These are phyloP conservation scores for Eilema sororculum DNA, from an alignment of 2,888 invertebrate genomes.

Conservation along the genomic window DNA sequence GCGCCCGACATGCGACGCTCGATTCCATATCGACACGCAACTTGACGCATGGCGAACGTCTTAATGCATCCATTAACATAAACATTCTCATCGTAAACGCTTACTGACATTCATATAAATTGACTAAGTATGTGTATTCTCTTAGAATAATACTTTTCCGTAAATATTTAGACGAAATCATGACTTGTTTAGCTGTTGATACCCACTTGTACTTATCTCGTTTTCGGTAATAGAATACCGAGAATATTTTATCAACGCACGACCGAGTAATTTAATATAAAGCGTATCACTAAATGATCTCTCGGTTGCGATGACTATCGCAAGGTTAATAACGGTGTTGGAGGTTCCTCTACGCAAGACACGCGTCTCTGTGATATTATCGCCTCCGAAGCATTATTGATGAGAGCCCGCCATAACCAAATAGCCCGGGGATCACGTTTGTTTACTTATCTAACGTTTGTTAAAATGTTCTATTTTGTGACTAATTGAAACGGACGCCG, in stretches of 20 bases:
- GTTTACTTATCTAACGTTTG: slow-evolving; percentile 81
- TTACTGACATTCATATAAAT: slow-evolving; percentile 58
- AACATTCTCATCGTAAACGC: slow-evolving; percentile 61
- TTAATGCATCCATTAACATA: slow-evolving; percentile 74
- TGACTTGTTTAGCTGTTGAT: slow-evolving; percentile 57
- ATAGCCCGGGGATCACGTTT: slow-evolving; percentile 84
- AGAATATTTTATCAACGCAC: slow-evolving; percentile 86
- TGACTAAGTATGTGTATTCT: slow-evolving; percentile 23
- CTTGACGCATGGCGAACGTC: slow-evolving; percentile 73
- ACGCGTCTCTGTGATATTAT: slow-evolving; percentile 84
- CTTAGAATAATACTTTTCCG: slow-evolving; percentile 41
- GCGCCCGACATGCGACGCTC: slow-evolving; percentile 55
- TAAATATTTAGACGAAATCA: slow-evolving; percentile 52
- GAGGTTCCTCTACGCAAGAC: slow-evolving; percentile 80
- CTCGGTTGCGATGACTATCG: slow-evolving; percentile 81
- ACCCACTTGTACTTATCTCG: slow-evolving; percentile 80
- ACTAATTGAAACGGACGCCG: slow-evolving; percentile 76
- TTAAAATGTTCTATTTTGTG: slow-evolving; percentile 73
- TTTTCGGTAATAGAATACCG: slow-evolving; percentile 86
- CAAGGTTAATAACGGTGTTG: slow-evolving; percentile 85
- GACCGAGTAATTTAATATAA: slow-evolving; percentile 87
- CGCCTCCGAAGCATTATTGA: slow-evolving; percentile 84
- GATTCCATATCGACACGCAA: slow-evolving; percentile 79
- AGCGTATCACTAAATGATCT: slow-evolving; percentile 87
- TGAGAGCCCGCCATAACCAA: slow-evolving; percentile 82